Base-by-base conservation (phyloP, 2,113 vertebrate genomes). In the Dromas ardeola region DNA sequence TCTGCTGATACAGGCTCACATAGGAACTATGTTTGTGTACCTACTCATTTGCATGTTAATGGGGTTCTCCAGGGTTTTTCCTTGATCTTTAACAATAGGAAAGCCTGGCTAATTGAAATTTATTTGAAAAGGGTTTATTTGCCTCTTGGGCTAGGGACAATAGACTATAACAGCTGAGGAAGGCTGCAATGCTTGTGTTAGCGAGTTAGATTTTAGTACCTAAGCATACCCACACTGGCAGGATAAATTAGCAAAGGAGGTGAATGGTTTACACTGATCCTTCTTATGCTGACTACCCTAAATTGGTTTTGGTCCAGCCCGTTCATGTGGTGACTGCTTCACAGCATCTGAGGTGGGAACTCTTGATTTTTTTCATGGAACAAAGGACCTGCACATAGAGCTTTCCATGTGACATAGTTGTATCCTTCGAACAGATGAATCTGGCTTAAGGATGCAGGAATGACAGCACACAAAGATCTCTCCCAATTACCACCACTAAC, bases 21-120 rank as follows among this genome's bases (percentile, higher is more conserved):
- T 13, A 85, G 76, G 83, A 94, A 6, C 88, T 76, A 0, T 91
- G 80, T 87, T 92, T 97, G 89, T 95, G 73, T 91, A 95, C 91
- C 86, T 87, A 59, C 81, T 95, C 91, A 94, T 95, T 91, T 95
- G 84, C 94, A 93, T 95, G 78, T 70, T 97, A 97, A 96, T 96
- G 66, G 91, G 50, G 81, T 91, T 97, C 94, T 95, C 94, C 56
- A 62, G 94, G 86, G 84, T 61, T 93, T 95, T 97, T 72, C 91
- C 94, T 85, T 95, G 89, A 87, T 97, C 86, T 97, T 77, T 93
- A 94, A 82, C 84, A 95, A 76, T 76, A 85, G 88, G 71, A 85
- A 90, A 94, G n/a, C 79, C 94, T 93, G 86, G 70, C 49, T 96
- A 93, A 97, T 96, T 94, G 73, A 94, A 95, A 96, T 91, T 93